A percentile compares a stretch with the other conserved stretches of the same genome.
Conservation (phyloP, 2,888 invertebrate species). For the Isoperla grammatica region DNA sequence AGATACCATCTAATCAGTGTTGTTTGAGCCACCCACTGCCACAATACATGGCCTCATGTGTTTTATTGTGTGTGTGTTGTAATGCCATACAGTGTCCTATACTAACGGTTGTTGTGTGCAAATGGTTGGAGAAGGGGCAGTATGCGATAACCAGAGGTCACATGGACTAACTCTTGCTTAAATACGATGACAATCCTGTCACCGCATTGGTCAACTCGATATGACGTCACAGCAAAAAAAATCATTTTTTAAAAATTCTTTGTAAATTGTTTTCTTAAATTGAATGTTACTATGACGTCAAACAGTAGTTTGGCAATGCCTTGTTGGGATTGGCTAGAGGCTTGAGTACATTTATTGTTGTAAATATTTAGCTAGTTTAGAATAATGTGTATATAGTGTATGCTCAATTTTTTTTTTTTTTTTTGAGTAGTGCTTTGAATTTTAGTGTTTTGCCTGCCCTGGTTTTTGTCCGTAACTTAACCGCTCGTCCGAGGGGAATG, state of each 20-base stretch:
- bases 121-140: conserved; percentile 41
- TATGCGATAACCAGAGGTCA: conserved; percentile 44
- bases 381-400: too few relatives aligned
- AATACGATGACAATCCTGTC: conserved; percentile 18
- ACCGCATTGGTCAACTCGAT: conserved; percentile 21
- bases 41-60: not conserved
- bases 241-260: conserved; percentile 18
- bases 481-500: too few relatives aligned
- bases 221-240: conserved; percentile 24
- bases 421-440: conserved; percentile 1
- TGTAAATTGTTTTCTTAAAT: not conserved
- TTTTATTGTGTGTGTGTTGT: not conserved
- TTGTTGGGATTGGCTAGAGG: conserved; percentile 21
- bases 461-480: too few relatives aligned
- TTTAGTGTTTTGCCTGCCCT: not conserved
- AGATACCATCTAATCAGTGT: not conserved
- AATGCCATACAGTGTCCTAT: not conserved
- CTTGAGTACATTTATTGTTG: not conserved
- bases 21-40: not conserved
- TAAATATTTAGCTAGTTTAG: not conserved
- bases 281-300: conserved; percentile 16
- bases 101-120: conserved; percentile 8
- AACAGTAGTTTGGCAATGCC: conserved; percentile 18
- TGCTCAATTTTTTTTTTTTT: not conserved
- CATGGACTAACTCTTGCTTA: conserved; percentile 29